Base-by-base conservation (phyloP, 2,888 invertebrate species). In the Incurvaria masculella region DNA sequence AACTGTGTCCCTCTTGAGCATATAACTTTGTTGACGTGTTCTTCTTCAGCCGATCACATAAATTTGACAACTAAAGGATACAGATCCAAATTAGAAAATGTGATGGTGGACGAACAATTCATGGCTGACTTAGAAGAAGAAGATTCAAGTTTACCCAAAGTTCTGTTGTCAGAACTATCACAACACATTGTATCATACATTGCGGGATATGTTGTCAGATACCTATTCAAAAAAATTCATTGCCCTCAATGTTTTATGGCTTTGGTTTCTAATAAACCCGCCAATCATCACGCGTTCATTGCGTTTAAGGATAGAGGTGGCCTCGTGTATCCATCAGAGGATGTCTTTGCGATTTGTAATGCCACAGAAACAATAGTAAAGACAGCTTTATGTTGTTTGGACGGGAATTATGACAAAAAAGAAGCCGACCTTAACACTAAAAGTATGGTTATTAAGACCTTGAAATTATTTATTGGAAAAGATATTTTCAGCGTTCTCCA, bases 311-410 rank as follows among this genome's bases (percentile, higher is more conserved):
- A 53, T 42, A 53, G 50, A 53, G 53, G 53, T 44, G 55, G 53
- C 1, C 49, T 56, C 2, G 46, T 49, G n/a, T 51, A 26, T 26
- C 57, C 57, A 14, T 47, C 51, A 8, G 38, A 49, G 14, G 53
- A 55, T 18, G 53, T 57, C 3, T 40, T 53, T 26, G 51, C 18
- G 2, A 53, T 55, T 41, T 57, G 55, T 46, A 50, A 51, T 16
- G 18, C 19, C 4, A 45, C 48, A 38, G 48, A 51, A 47, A 27
- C 18, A 5, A 16, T 16, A 21, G 11, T 21, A 43, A 21, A 43
- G 19, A 26, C 4, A 26, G n/a, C 23, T 4, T 21, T 21, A 19
- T 21, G 2, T 27, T 26, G 27, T 16, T 44, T 26, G 27, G 44
- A 26, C 23, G 16, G 17, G 8, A n/a, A n/a, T n/a, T n/a, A n/a